Percentiles rank a stretch among this genome's conserved stretches.
Conservation (phyloP, 2,113 vertebrate genomes). For the Oryzias melastigma region DNA sequence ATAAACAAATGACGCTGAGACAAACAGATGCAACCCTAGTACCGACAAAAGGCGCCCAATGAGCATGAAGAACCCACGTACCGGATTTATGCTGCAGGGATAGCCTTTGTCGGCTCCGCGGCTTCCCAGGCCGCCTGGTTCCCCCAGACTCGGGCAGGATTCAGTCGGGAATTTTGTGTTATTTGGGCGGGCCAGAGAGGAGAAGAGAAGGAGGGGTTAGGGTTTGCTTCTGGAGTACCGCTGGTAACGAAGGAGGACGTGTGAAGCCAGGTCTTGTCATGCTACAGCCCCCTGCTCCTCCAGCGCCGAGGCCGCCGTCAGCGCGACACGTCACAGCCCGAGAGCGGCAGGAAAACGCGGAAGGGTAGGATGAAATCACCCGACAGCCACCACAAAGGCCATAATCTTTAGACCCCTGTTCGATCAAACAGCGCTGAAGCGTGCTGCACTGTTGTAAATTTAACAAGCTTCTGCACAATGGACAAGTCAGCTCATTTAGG, state of each 20-base stretch:
- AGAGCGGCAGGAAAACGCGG: constrained; percentile 91
- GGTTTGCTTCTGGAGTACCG: constrained; percentile 81
- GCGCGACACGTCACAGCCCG: constrained; percentile 90
- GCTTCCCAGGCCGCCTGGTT: constrained; percentile 77
- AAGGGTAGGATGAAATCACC: constrained; percentile 82
- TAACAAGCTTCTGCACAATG: constrained; percentile 18
- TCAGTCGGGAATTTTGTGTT: constrained; percentile 83
- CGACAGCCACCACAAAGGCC: constrained; percentile 72
- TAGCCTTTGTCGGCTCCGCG: constrained; percentile 67
- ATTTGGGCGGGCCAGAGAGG: constrained; percentile 86
- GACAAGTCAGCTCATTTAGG: neutral
- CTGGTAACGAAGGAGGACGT: constrained; percentile 70
- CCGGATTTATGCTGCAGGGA: constrained; percentile 68
- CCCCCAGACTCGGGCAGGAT: constrained; percentile 81
- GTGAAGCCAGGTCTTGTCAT: constrained; percentile 76
- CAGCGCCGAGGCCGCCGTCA: constrained; percentile 89
- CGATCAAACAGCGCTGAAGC: constrained; percentile 2
- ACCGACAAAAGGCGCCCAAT: constrained; percentile 7
- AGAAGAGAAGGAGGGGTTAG: constrained; percentile 89
- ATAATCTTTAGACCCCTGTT: constrained; percentile 34
- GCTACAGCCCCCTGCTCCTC: constrained; percentile 88
- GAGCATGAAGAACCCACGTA: constrained; percentile 57
- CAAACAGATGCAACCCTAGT: constrained; percentile 14
- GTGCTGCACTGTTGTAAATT: constrained; percentile 8
- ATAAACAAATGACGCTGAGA: constrained; percentile 24